phyloP scores from a whole-genome alignment of 2,888 invertebrate species.

The Clostera curtula region DNA sequence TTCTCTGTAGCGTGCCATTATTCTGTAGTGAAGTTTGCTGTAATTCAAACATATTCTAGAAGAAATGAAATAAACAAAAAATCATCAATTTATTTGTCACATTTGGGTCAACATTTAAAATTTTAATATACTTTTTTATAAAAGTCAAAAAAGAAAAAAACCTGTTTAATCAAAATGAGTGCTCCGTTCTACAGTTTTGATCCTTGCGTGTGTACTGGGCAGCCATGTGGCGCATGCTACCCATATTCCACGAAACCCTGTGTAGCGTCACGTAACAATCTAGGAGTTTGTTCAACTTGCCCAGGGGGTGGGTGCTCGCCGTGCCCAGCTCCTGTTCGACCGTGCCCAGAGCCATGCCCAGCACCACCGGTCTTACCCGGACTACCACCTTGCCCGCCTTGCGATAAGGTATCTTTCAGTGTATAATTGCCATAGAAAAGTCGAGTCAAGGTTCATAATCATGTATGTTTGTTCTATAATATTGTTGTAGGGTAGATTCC shows the following conservation, averaged over 20 bases:
- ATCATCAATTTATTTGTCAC: conserved; percentile 9
- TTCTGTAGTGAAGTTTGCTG: too few relatives aligned
- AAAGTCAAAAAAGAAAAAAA: conserved; percentile 24
- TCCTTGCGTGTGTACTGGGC: conserved; percentile 54
- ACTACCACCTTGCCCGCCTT: conserved; percentile 51
- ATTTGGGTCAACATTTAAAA: too few relatives aligned
- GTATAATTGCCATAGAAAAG: too few relatives aligned
- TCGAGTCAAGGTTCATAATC: too few relatives aligned
- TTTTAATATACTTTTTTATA: conserved; percentile 7
- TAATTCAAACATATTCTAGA: too few relatives aligned
- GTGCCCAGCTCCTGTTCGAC: conserved; percentile 62
- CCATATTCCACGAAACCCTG: conserved; percentile 60
- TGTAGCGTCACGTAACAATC: conserved; percentile 44
- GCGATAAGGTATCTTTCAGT: conserved; percentile 60
- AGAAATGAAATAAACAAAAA: neutral
- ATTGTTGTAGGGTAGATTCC: too few relatives aligned
- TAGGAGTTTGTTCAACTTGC: conserved; percentile 52
- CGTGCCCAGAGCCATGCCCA: conserved; percentile 50
- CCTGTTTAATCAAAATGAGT: conserved; percentile 48
- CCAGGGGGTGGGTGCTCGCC: conserved; percentile 65
- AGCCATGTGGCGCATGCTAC: conserved; percentile 59
- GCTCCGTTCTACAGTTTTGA: conserved; percentile 64
- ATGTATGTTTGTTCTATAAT: too few relatives aligned
- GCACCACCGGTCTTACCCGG: conserved; percentile 37
- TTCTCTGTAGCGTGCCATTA: too few relatives aligned